Evolutionary conservation across 2,797 vertebrate species (phyloP).

Genomic region (Helostoma temminkii): DNA sequence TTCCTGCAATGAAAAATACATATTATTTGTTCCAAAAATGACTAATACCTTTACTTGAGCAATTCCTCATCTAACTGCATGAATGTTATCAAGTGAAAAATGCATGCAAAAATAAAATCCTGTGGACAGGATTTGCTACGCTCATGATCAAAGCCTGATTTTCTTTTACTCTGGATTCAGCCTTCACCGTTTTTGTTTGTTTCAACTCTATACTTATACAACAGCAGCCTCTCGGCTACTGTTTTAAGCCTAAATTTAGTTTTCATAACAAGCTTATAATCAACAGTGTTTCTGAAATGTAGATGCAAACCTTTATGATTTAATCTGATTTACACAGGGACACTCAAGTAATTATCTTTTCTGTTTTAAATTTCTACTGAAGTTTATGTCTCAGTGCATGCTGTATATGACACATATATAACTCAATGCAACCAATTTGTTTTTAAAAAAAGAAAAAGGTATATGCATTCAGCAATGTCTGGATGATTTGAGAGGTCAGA

Average conservation of each 20-base stretch:
- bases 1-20: conserved; percentile 75
- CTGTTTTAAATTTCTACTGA: conserved; percentile 43
- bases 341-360: conserved; percentile 29
- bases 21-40: conserved; percentile 86
- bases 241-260: conserved; percentile 63
- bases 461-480: conserved; percentile 49
- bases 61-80: conserved; percentile 89
- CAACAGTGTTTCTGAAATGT: conserved; percentile 55
- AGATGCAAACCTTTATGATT: conserved; percentile 50
- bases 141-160: conserved; percentile 91
- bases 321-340: conserved; percentile 61
- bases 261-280: conserved; percentile 74
- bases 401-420: conserved; percentile 9
- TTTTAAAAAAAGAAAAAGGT: conserved; percentile 49
- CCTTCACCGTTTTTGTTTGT: conserved; percentile 87
- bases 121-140: conserved; percentile 91
- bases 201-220: conserved; percentile 78
- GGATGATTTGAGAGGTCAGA: conserved; percentile 53
- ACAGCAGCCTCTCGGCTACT: conserved; percentile 66
- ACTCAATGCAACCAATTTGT: conserved; percentile 54
- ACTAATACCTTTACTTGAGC: conserved; percentile 87
- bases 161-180: conserved; percentile 87
- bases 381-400: conserved; percentile 36
- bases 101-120: conserved; percentile 91
- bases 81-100: conserved; percentile 91